phyloP scores from a whole-genome alignment of 35 echinoderm and acorn worm species.

The Ophiothrix spiculata region DNA sequence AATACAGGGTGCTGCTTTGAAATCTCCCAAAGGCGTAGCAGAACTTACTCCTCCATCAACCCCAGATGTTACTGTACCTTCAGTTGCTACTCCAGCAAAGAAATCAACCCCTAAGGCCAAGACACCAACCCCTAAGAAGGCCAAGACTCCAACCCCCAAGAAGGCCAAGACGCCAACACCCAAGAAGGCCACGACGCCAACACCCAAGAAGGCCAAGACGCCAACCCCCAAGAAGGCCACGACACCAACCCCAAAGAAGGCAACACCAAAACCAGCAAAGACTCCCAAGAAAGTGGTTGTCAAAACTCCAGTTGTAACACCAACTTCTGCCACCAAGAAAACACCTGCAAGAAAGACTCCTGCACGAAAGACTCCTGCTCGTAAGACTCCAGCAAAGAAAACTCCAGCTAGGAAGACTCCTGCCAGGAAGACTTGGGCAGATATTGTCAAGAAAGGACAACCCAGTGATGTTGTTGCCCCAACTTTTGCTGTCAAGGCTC shows the following conservation, averaged over 20 bases:
- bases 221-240: constrained; percentile 1
- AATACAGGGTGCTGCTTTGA: not conserved
- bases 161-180: constrained; percentile 32
- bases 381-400: constrained; percentile 50
- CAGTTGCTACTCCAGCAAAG: constrained; percentile 6
- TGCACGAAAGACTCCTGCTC: constrained; percentile 31
- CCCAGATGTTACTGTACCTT: not conserved
- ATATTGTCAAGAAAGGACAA: constrained; percentile 81
- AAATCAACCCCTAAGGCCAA: constrained; percentile 58
- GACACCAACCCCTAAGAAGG: constrained; percentile 51
- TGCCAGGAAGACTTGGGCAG: constrained; percentile 75
- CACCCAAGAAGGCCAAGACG: constrained; percentile 5
- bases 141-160: constrained; percentile 48
- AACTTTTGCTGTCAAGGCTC: constrained; percentile 23
- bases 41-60: constrained; percentile 33
- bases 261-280: constrained; percentile 17
- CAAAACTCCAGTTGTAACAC: constrained; percentile 8
- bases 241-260: constrained; percentile 3
- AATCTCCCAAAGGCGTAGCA: not conserved
- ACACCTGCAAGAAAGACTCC: constrained; percentile 15
- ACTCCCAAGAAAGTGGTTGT: not conserved
- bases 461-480: not conserved
- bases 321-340: constrained; percentile 26
- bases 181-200: constrained; percentile 28
- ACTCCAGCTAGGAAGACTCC: constrained; percentile 59